Evolutionary conservation across 2,113 vertebrate genomes (phyloP), one percentile per base, ranked within the genome.

Genomic region (Apodemus sylvaticus): DNA sequence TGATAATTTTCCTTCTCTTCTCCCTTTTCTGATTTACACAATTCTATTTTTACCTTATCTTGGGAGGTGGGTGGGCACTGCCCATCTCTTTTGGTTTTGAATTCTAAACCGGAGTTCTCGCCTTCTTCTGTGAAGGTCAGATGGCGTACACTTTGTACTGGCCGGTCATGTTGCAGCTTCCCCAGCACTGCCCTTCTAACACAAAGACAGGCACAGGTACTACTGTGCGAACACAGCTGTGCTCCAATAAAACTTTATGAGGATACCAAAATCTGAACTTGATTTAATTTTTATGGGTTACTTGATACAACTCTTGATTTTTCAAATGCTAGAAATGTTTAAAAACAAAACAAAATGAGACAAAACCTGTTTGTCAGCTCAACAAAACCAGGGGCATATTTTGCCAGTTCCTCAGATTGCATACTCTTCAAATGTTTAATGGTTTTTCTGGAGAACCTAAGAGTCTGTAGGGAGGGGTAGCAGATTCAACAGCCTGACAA

Each of bases 201-300:
- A 13, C 17, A 83, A 82, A 95, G 85, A 66, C 9, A 73, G 45
- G 4, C 5, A 55, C 1, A 58, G 77, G 53, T 12, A 92, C 51
- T 9, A 81, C 4, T 17, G 24, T 77, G 34, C 36, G 34, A 60
- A 7, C 36, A 19, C 17, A 51, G 45, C 12, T 90, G 12, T 81
- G 26, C 58, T 86, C 58, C 76, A 92, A 53, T 86, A 92, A 97
- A 94, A 91, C 34, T 96, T 92, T 58, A 87, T 76, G 55, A 82
- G 20, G 34, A 53, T 53, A 78, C n/a, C 60, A 66, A 94, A 86
- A 91, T 93, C 58, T 91, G 36, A 95, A 91, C 91, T 93, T 93
- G 31, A 89, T 77, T 45, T 68, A 70, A 76, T 95, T 95, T 96
- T 77, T 53, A 62, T 0, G 1, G 77, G n/a, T 77, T 89, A 93